Base-by-base conservation (phyloP, 1,140 invertebrate genomes). In the Chionoecetes opilio region DNA sequence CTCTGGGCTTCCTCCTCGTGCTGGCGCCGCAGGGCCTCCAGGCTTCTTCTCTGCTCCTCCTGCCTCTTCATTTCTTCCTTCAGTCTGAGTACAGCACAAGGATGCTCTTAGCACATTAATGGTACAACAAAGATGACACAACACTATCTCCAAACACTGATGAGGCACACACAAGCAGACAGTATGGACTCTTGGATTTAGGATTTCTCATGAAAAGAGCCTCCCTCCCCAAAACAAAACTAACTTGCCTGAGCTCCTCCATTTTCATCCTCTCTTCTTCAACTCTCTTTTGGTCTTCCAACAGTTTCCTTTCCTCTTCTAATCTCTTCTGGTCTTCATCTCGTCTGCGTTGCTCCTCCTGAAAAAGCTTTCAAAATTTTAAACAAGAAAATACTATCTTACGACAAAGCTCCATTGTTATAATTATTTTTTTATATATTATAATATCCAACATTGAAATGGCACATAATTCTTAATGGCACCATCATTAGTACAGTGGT, bases 31-130 rank as follows among this genome's bases (percentile, higher is more conserved):
- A 87, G 85, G 17, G 87, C 96, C 29, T 96, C 95, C 35, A 94
- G n/a, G 37, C 91, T 94, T 89, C 94, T 94, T 35, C 92, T 93
- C 95, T 96, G 91, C 82, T 96, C 95, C 38, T 96, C 96, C 91
- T 96, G 93, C n/a, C 95, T 84, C 63, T 92, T 95, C 53, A 82
- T 82, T 82, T 89, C 95, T 29, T 92, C 93, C 89, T 93, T 96
- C 63, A 92, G 84, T 46, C 87, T 94, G 63, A 32, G 3, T 1
- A 31, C 17, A 63, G 17, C 38, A 37, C n/a, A 46, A 85, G 34
- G 84, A 31, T 35, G 34, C 86, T 89, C 41, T 90, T n/a, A 53
- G 37, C 37, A 86, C 17, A 31, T n/a, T 11, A 38, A 8, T 86
- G 35, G 2, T 75, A 75, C 84, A 37, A 63, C 41, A 34, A 86